Conservation (phyloP, 2,888 invertebrate genomes). For the Fabriciana adippe region DNA sequence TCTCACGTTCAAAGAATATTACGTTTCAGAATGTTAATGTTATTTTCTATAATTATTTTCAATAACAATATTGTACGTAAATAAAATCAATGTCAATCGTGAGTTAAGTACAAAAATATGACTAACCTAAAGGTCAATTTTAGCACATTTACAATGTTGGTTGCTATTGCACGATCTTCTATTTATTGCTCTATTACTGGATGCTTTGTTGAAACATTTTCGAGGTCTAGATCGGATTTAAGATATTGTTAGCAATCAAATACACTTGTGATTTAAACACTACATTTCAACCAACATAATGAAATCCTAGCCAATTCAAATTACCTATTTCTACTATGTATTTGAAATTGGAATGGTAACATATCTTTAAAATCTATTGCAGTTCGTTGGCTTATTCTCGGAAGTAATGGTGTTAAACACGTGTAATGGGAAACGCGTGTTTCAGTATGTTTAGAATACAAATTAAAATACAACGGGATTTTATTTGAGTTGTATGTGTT, state of each 20-base stretch:
- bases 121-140: conserved; percentile 17
- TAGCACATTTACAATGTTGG: conserved; percentile 15
- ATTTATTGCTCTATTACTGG: conserved; percentile 19
- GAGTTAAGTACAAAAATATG: conserved; percentile 8
- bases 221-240: conserved; percentile 23
- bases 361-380: conserved; percentile 34
- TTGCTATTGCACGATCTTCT: conserved; percentile 14
- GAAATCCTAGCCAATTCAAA: conserved; percentile 5
- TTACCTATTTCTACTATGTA: not conserved
- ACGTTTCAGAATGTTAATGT: not conserved
- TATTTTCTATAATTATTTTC: not conserved
- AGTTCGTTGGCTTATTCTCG: conserved; percentile 35
- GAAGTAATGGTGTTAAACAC: conserved; percentile 34
- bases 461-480: conserved; percentile 31
- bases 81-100: conserved; percentile 19
- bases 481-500: not conserved
- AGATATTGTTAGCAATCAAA: conserved; percentile 10
- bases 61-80: conserved; percentile 4
- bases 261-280: too few relatives aligned
- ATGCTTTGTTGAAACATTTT: conserved; percentile 21
- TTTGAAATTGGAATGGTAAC: conserved; percentile 4
- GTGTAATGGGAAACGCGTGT: conserved; percentile 36
- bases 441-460: conserved; percentile 32
- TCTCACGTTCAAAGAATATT: not conserved
- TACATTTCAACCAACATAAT: too few relatives aligned